These are phyloP conservation scores for Eilema depressum DNA, from an alignment of 2,888 invertebrate species.

Conservation along the genomic window DNA sequence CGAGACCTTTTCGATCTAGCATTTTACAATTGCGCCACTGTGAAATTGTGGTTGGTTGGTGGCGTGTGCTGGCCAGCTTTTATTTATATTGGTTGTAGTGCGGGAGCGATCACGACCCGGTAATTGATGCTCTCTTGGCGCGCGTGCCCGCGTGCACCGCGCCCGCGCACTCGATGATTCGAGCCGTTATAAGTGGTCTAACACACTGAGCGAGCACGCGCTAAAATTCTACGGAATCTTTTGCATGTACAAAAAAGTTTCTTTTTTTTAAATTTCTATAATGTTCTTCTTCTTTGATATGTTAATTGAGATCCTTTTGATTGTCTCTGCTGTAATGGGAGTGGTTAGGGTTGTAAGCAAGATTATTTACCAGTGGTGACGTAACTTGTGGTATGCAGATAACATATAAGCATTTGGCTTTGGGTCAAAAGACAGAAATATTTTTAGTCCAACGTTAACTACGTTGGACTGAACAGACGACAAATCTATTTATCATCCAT, in stretches of 20 bases:
- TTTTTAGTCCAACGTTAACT: neutral
- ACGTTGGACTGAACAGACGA: too few species aligned
- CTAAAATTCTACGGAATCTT: slow-evolving; percentile 41
- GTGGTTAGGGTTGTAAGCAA: neutral
- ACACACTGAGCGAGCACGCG: slow-evolving; percentile 64
- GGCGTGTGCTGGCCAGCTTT: slow-evolving; percentile 74
- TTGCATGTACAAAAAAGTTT: neutral
- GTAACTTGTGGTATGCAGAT: neutral
- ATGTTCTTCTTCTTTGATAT: neutral
- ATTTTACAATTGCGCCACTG: slow-evolving; percentile 84
- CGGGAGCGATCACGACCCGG: slow-evolving; percentile 84
- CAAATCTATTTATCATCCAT: too few species aligned
- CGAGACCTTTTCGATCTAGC: slow-evolving; percentile 81
- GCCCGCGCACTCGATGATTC: slow-evolving; percentile 53
- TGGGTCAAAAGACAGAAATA: too few species aligned
- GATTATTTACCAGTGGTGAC: too few species aligned
- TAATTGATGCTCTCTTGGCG: slow-evolving; percentile 82
- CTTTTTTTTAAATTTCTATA: neutral
- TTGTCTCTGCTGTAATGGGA: neutral
- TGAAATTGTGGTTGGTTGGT: slow-evolving; percentile 74
- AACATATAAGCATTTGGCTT: too few species aligned
- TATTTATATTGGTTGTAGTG: slow-evolving; percentile 84
- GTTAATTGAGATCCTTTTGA: neutral
- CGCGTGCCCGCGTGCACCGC: slow-evolving; percentile 69
- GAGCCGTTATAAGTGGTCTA: slow-evolving; percentile 68